Evolutionary conservation across 2,888 invertebrate species (phyloP).

Genomic region (Lasius fuliginosus): DNA sequence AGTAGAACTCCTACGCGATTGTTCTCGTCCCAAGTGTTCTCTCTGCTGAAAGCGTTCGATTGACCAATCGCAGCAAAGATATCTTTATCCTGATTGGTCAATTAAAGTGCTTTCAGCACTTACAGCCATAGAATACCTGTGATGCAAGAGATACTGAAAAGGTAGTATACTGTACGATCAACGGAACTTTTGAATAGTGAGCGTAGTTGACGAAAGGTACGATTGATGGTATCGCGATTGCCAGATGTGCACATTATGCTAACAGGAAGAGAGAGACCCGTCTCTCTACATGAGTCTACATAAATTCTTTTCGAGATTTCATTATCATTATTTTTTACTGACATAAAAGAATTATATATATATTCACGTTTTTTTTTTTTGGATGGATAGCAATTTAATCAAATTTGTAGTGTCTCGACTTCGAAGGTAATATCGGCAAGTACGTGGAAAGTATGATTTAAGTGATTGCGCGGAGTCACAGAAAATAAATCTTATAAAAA

Average conservation of each 20-base stretch:
- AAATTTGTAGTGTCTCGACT: constrained; percentile 70
- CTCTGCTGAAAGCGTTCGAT: no score
- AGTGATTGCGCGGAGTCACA: constrained; percentile 72
- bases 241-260: constrained; percentile 65
- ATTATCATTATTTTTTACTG: constrained; percentile 76
- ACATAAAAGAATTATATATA: constrained; percentile 73
- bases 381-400: constrained; percentile 65
- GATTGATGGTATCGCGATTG: constrained; percentile 75
- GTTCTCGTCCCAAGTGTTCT: no score
- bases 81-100: no score
- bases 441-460: constrained; percentile 56
- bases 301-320: constrained; percentile 75
- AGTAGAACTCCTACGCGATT: no score
- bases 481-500: constrained; percentile 80
- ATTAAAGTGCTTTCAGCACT: no score
- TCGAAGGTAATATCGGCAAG: constrained; percentile 55
- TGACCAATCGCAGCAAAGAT: no score
- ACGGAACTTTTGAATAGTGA: constrained; percentile 59
- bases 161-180: constrained; percentile 68
- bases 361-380: constrained; percentile 70
- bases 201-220: constrained; percentile 72
- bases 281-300: constrained; percentile 62
- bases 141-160: constrained; percentile 51
- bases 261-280: constrained; percentile 61
- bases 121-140: background rate